A percentile compares a stretch with the other conserved stretches of the same genome.
phyloP scores from a whole-genome alignment of 2,113 vertebrate species.

The Serinus canaria region DNA sequence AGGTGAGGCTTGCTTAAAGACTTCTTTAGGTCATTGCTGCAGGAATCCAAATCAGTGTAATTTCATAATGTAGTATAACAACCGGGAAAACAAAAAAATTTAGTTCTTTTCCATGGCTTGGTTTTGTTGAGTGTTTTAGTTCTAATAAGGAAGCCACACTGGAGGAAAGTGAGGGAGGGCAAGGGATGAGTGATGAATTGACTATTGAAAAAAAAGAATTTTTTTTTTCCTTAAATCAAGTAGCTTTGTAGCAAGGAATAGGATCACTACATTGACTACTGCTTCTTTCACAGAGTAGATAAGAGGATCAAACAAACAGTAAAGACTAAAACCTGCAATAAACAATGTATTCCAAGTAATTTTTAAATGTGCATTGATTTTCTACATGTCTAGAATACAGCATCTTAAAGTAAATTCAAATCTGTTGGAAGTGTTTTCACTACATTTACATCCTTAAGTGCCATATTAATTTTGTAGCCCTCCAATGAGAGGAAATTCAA shows the following conservation, averaged over 20 bases:
- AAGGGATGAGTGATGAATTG: neutral
- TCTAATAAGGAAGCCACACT: neutral
- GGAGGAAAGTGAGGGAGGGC: neutral
- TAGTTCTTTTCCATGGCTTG: neutral
- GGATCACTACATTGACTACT: neutral
- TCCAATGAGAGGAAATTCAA: slow-evolving; percentile 30
- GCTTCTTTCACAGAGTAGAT: neutral
- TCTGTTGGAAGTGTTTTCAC: slow-evolving; percentile 23
- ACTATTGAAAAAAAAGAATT: neutral
- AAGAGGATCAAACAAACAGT: neutral
- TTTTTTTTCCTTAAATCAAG: neutral
- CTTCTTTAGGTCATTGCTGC: neutral
- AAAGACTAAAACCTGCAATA: neutral
- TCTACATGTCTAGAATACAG: neutral
- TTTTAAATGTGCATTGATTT: neutral
- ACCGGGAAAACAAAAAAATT: neutral
- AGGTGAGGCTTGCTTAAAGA: neutral
- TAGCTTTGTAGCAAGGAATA: neutral
- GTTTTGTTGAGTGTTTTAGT: neutral
- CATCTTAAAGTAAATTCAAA: slow-evolving; percentile 6
- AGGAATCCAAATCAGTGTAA: slow-evolving; percentile 1
- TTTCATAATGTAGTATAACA: neutral
- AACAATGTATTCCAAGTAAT: neutral
- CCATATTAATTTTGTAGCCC: slow-evolving; percentile 36
- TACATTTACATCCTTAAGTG: slow-evolving; percentile 34